Conservation (phyloP, 2,113 vertebrate genomes). For the Brachirus orientalis region DNA sequence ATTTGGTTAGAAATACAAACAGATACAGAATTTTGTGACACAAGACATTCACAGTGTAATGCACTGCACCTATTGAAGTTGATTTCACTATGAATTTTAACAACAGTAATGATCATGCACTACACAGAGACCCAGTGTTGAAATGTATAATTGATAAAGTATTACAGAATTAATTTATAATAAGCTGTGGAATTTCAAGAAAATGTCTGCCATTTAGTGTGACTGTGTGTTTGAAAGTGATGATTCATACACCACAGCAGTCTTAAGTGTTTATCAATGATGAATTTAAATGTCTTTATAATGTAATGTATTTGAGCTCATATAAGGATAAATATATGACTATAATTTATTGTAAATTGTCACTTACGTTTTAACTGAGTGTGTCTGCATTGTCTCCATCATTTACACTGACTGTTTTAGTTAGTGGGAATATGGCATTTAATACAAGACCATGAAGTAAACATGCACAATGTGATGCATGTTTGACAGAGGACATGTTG, state of each 20-base stretch:
- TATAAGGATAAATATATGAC: slow-evolving; percentile 48
- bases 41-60: too few relatives aligned
- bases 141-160: slow-evolving; percentile 24
- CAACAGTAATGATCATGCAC: slow-evolving; percentile 20
- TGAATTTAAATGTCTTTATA: slow-evolving; percentile 64
- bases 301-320: slow-evolving; percentile 57
- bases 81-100: slow-evolving; percentile 10
- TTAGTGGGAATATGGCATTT: not conserved
- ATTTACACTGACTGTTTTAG: not conserved
- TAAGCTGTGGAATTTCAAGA: slow-evolving; percentile 17
- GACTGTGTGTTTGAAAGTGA: slow-evolving; percentile 49
- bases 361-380: slow-evolving; percentile 48
- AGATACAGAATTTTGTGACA: slow-evolving; percentile 1
- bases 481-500: not conserved
- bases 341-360: slow-evolving; percentile 63
- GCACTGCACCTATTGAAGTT: slow-evolving; percentile 14
- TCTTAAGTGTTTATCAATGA: slow-evolving; percentile 47
- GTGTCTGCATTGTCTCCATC: slow-evolving; percentile 17
- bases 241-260: slow-evolving; percentile 34
- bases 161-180: slow-evolving; percentile 11
- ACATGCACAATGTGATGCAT: not conserved
- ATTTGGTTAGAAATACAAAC: not conserved
- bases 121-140: not conserved
- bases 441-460: not conserved
- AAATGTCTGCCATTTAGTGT: slow-evolving; percentile 55